These are phyloP conservation scores for Podilymbus podiceps DNA, from an alignment of 2,113 vertebrate genomes.

Conservation along the genomic window DNA sequence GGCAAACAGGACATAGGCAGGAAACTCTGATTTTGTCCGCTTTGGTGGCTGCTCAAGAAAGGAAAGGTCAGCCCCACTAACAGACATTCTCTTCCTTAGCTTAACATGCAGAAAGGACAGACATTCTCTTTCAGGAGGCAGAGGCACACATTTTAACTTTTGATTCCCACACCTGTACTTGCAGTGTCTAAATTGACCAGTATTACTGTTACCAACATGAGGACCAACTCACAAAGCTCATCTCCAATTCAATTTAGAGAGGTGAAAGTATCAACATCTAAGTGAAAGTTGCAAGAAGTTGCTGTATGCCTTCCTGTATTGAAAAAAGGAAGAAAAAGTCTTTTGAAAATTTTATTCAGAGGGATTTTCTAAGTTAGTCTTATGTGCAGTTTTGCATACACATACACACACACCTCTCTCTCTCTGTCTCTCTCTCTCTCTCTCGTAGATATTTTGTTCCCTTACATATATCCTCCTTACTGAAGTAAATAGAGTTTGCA, in stretches of 20 bases:
- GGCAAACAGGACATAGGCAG: neutral
- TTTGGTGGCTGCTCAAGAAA: neutral
- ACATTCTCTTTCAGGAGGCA: neutral
- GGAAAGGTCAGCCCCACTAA: neutral
- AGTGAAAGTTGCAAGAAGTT: neutral
- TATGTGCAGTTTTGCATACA: neutral
- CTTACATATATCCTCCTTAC: neutral
- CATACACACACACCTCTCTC: no score
- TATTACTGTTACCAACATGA: neutral
- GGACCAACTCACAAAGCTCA: neutral
- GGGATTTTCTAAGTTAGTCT: neutral
- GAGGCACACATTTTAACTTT: neutral
- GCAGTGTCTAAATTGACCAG: accelerated
- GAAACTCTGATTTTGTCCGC: neutral
- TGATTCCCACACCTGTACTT: neutral
- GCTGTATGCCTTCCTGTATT: neutral
- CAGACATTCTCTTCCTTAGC: neutral
- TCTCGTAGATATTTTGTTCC: neutral
- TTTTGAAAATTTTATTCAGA: neutral
- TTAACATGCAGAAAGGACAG: neutral
- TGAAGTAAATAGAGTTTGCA: neutral
- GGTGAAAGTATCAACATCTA: neutral
- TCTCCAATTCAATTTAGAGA: neutral
- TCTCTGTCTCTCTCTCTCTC: no score
- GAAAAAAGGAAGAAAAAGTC: neutral